Evolutionary conservation across 1,140 invertebrate species (phyloP).

Genomic region (Meteorus sp.): DNA sequence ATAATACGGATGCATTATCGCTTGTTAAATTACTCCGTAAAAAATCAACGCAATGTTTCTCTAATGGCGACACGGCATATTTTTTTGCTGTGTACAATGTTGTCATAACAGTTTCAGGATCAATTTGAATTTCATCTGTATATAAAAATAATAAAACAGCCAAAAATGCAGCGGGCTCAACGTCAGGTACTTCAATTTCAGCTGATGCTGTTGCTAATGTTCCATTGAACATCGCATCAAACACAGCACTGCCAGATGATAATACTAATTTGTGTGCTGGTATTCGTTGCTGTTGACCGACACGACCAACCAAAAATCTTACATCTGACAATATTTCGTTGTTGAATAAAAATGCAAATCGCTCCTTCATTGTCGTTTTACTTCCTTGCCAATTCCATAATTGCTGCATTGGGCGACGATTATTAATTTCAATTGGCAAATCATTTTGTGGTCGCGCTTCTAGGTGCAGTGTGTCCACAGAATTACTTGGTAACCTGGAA

Average conservation of each 20-base stretch:
- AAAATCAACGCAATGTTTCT: slow-evolving; percentile 85
- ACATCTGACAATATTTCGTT: slow-evolving; percentile 82
- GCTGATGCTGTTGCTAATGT: slow-evolving; percentile 68
- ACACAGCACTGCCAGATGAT: slow-evolving; percentile 80
- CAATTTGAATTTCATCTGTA: slow-evolving; percentile 84
- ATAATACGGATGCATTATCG: slow-evolving; percentile 84
- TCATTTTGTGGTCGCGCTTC: slow-evolving; percentile 40
- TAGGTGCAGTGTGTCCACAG: slow-evolving; percentile 39
- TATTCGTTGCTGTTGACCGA: slow-evolving; percentile 71
- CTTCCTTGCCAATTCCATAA: slow-evolving; percentile 70
- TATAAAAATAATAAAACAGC: slow-evolving; percentile 76
- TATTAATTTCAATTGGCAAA: slow-evolving; percentile 35
- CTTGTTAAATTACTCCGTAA: slow-evolving; percentile 77
- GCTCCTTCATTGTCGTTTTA: slow-evolving; percentile 75
- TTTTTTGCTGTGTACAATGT: slow-evolving; percentile 87
- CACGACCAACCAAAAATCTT: slow-evolving; percentile 76
- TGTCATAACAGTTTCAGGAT: slow-evolving; percentile 85
- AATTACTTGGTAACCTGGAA: slow-evolving; percentile 46
- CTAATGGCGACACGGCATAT: slow-evolving; percentile 81
- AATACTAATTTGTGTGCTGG: slow-evolving; percentile 85
- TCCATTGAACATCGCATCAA: slow-evolving; percentile 88
- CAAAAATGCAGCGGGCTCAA: slow-evolving; percentile 78
- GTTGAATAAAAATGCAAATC: slow-evolving; percentile 78
- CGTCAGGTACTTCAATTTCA: slow-evolving; percentile 81
- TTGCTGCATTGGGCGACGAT: slow-evolving; percentile 34